These are phyloP conservation scores for Haemorhous mexicanus DNA, from an alignment of 2,113 vertebrate genomes.

Conservation along the genomic window DNA sequence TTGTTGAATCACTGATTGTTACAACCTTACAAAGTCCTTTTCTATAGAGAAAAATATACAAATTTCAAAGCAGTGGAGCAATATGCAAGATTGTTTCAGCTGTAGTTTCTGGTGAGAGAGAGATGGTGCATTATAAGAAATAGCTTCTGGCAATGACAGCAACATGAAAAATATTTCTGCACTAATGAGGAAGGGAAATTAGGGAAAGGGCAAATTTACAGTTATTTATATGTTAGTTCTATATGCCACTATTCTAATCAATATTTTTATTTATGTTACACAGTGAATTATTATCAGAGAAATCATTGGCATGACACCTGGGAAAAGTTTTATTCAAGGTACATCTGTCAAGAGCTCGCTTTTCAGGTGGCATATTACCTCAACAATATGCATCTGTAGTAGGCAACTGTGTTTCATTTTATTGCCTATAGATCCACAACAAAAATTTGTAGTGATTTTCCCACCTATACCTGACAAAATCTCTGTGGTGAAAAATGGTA, in stretches of 20 bases:
- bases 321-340: neutral
- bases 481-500: neutral
- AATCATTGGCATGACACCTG: neutral
- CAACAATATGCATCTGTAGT: neutral
- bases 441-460: neutral
- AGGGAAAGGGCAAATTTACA: neutral
- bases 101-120: neutral
- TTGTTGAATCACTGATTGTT: neutral
- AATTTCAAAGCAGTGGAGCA: neutral
- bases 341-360: neutral
- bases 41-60: neutral
- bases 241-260: neutral
- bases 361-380: neutral
- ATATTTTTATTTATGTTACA: constrained; percentile 15
- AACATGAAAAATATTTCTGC: constrained; percentile 8
- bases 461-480: neutral
- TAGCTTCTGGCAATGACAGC: neutral
- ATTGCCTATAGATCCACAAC: neutral
- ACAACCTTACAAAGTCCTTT: neutral
- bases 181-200: constrained; percentile 16
- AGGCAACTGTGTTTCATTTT: neutral
- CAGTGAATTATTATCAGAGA: neutral
- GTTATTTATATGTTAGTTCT: constrained; percentile 2
- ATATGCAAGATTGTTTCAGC: neutral
- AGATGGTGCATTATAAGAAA: neutral